A percentile compares a stretch with the other conserved stretches of the same genome.
These are phyloP conservation scores for Drosophila nigricruria DNA, from an alignment of 2,888 invertebrate species.

Conservation along the genomic window DNA sequence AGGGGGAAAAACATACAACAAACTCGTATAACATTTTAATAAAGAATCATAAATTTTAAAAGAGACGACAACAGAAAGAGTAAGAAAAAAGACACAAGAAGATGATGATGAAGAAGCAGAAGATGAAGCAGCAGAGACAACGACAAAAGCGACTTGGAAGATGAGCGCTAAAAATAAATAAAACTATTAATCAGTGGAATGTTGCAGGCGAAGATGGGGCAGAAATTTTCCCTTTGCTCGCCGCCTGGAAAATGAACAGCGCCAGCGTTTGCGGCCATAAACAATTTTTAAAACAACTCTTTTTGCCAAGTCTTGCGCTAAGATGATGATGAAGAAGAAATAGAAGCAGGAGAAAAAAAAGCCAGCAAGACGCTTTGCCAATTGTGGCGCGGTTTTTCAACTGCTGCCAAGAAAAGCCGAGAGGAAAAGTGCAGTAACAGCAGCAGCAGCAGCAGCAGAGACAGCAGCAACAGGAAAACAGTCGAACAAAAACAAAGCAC, in stretches of 20 bases:
- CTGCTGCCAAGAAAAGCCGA: slow-evolving; percentile 73
- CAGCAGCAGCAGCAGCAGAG: slow-evolving; percentile 14
- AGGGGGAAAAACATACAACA: slow-evolving; percentile 27
- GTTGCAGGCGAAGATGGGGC: slow-evolving; percentile 56
- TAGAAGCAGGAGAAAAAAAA: slow-evolving; percentile 12
- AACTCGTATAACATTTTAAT: slow-evolving; percentile 78
- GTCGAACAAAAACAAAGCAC: slow-evolving; percentile 55
- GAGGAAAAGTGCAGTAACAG: slow-evolving; percentile 67
- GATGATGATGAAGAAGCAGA: slow-evolving; percentile 3
- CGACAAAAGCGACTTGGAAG: slow-evolving; percentile 72
- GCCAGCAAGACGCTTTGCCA: slow-evolving; percentile 65
- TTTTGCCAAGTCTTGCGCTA: slow-evolving; percentile 73
- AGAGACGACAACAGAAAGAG: slow-evolving; percentile 51
- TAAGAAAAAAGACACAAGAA: slow-evolving; percentile 8
- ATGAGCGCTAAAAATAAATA: slow-evolving; percentile 83
- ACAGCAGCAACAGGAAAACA: slow-evolving; percentile 70
- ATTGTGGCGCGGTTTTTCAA: slow-evolving; percentile 80
- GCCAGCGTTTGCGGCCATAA: slow-evolving; percentile 70
- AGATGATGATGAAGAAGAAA: slow-evolving; percentile 42
- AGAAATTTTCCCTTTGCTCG: slow-evolving; percentile 54
- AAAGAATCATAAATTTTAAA: slow-evolving; percentile 75
- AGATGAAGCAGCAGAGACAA: slow-evolving; percentile 18
- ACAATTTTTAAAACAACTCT: slow-evolving; percentile 80
- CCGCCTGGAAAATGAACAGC: slow-evolving; percentile 72
- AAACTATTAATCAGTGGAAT: slow-evolving; percentile 80